A percentile compares a stretch with the other conserved stretches of the same genome.
These are phyloP conservation scores for Lithophane socia DNA, from an alignment of 2,888 invertebrate genomes.

Conservation along the genomic window DNA sequence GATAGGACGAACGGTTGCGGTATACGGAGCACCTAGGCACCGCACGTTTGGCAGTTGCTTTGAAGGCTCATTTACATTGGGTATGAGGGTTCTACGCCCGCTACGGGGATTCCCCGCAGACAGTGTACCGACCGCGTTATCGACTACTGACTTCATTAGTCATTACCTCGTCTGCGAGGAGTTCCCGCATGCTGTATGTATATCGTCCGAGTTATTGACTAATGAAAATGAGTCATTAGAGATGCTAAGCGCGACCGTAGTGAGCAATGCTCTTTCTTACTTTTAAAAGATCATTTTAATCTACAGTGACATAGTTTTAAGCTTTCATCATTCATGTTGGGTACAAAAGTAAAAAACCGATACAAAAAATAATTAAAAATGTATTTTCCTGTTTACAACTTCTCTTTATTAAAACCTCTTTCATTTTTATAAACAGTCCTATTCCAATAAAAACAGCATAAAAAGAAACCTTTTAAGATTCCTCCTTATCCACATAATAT, in stretches of 20 bases:
- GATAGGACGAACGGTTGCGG: too few species aligned
- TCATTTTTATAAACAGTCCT: not conserved
- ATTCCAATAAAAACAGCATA: not conserved
- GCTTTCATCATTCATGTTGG: not conserved
- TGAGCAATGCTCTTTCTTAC: too few species aligned
- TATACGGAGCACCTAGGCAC: too few species aligned
- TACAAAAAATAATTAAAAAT: not conserved
- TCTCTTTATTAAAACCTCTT: not conserved
- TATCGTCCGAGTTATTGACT: too few species aligned
- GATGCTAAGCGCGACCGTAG: too few species aligned
- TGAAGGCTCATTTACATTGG: too few species aligned
- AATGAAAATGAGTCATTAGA: too few species aligned
- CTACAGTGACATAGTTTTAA: not conserved
- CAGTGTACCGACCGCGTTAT: not conserved
- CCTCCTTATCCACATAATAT: not conserved
- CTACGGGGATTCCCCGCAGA: not conserved
- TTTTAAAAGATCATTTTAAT: not conserved
- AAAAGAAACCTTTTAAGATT: not conserved
- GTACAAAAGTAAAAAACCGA: not conserved
- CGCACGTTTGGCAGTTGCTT: too few species aligned
- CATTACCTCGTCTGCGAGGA: not conserved
- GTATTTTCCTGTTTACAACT: not conserved
- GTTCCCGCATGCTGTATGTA: too few species aligned
- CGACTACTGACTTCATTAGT: not conserved
- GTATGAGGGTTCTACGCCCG: too few species aligned